These are phyloP conservation scores for Diprion similis DNA, from an alignment of 1,140 invertebrate species.

Conservation along the genomic window DNA sequence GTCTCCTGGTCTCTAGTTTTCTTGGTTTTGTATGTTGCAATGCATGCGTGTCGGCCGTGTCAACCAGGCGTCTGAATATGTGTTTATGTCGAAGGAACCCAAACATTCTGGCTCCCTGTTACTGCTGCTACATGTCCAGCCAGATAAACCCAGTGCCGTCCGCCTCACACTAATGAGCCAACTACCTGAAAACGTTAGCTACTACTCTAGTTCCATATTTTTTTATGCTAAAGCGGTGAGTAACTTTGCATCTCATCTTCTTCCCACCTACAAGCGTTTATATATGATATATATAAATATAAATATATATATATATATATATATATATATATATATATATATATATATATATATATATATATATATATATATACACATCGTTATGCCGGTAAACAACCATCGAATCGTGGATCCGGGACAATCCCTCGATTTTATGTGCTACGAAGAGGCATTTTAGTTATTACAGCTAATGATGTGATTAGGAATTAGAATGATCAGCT, in stretches of 20 bases:
- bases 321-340: conserved; percentile 11
- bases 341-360: conserved; percentile 9
- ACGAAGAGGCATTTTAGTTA: conserved; percentile 18
- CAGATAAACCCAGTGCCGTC: conserved; percentile 55
- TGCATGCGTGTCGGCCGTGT: conserved; percentile 14
- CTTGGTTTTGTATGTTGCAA: conserved; percentile 14
- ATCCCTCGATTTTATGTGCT: conserved; percentile 18
- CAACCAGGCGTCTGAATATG: conserved; percentile 21
- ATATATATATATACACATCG: neutral
- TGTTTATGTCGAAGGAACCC: conserved; percentile 32
- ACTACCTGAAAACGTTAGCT: conserved; percentile 17
- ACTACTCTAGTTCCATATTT: neutral
- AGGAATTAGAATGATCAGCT: conserved; percentile 25
- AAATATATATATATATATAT: conserved; percentile 20
- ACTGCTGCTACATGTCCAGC: conserved; percentile 49
- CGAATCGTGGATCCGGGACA: conserved; percentile 22
- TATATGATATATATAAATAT: conserved; percentile 20
- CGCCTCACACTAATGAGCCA: conserved; percentile 45
- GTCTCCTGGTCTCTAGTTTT: no score
- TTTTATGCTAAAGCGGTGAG: neutral
- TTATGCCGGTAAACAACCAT: neutral
- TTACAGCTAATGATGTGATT: conserved; percentile 22
- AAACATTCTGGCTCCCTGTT: conserved; percentile 38
- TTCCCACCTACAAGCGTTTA: neutral
- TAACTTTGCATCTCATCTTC: neutral